A percentile compares a stretch with the other conserved stretches of the same genome.
These are phyloP conservation scores for Drosophila albomicans DNA, from an alignment of 1,140 invertebrate species.

Conservation along the genomic window DNA sequence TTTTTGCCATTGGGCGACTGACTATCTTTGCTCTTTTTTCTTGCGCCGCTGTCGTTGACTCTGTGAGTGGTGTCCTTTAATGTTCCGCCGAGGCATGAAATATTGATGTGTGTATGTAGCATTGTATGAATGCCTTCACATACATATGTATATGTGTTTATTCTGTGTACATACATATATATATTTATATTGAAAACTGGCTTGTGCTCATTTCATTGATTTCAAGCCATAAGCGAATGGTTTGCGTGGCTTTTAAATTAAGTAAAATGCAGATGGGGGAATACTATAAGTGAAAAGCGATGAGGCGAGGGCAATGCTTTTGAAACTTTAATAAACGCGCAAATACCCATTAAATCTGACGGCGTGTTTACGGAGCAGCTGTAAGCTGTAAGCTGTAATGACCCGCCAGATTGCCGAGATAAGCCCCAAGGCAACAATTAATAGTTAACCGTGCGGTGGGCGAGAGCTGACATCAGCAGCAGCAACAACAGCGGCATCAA, in stretches of 20 bases:
- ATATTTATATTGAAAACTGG: conserved; percentile 41
- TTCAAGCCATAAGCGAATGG: conserved; percentile 1
- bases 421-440: conserved; percentile 42
- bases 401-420: conserved; percentile 11
- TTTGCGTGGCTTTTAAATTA: conserved; percentile 7
- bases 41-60: conserved; percentile 53
- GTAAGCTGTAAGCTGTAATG: conserved; percentile 19
- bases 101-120: conserved; percentile 56
- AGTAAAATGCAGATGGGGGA: conserved; percentile 1
- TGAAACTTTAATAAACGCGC: conserved; percentile 22
- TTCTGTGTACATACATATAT: conserved; percentile 1
- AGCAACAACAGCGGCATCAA: background rate
- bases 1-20: conserved; percentile 37
- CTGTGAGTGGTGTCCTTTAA: conserved; percentile 45
- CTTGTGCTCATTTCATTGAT: conserved; percentile 18
- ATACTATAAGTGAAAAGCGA: background rate
- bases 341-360: conserved; percentile 29
- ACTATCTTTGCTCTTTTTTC: conserved; percentile 57
- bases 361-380: conserved; percentile 2
- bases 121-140: background rate
- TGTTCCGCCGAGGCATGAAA: conserved; percentile 63
- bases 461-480: conserved; percentile 7
- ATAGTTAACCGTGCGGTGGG: conserved; percentile 21
- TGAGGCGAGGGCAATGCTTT: background rate
- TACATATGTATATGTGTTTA: background rate